Base-by-base conservation (phyloP, 2,113 vertebrate species). In the Gobio gobio region DNA sequence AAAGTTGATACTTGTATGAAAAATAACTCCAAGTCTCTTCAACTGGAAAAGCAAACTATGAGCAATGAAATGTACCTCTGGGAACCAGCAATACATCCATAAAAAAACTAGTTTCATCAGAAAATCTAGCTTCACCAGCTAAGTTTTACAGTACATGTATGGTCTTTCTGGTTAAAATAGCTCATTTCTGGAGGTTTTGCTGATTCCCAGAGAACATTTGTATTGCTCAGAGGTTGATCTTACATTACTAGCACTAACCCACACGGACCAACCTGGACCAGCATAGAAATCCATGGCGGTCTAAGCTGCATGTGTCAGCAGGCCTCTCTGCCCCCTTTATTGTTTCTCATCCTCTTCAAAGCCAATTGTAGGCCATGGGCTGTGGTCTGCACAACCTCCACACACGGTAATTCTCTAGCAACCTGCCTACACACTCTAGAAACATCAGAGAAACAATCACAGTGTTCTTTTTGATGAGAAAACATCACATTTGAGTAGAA, bases 301-400 rank as follows among this genome's bases (percentile, higher is more conserved):
- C 12, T 78, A 61, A 79, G 77, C n/a, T 63, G 58, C 63, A n/a
- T 68, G 68, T 64, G 64, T 29, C 78, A 64, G 59, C 36, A 29
- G 63, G 47, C 63, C n/a, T 63, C 33, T 26, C 56, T 10, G 24
- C 10, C 56, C 74, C 40, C 70, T 85, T 86, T 88, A 85, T 86
- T 73, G 40, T 76, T 40, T 22, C 73, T 82, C 84, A 77, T 82
- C 83, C 75, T 77, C 18, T 22, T 26, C 74, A 24, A 84, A 87
- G 83, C 88, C 83, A 76, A 85, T 58, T 75, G 79, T 47, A 63
- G 26, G 18, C 63, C 66, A 77, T 56, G 66, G 80, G 66, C 86
- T 81, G 61, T 82, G 45, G 61, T 68, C 78, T 24, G 16, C 43
- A 66, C 78, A 80, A 61, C 78, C 78, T 66, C 16, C 78, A 66